These are phyloP conservation scores for Platysternon megacephalum DNA, from an alignment of 2,113 vertebrate genomes.

Conservation along the genomic window DNA sequence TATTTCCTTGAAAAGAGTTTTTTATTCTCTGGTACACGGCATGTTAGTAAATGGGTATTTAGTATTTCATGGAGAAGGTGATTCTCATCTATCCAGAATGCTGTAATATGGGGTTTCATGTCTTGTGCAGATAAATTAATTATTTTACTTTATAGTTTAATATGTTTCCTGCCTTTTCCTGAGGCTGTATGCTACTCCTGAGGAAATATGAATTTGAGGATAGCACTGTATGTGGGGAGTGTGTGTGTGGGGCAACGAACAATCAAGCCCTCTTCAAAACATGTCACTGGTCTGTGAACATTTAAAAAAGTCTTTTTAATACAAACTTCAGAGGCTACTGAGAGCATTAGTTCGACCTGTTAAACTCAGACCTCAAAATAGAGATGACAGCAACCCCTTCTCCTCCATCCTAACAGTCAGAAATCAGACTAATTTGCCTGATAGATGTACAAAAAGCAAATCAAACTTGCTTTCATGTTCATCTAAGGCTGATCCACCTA, in stretches of 20 bases:
- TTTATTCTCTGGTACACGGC: background rate
- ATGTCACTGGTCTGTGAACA: background rate
- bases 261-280: background rate
- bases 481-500: conserved; percentile 17
- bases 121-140: background rate
- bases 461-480: conserved; percentile 12
- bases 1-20: background rate
- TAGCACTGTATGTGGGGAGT: too few species aligned
- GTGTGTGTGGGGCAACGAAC: background rate
- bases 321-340: background rate
- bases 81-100: background rate
- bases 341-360: background rate
- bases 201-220: background rate
- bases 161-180: background rate
- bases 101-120: background rate
- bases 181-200: background rate
- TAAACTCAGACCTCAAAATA: background rate
- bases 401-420: background rate
- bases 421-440: conserved; percentile 1
- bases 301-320: background rate
- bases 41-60: background rate
- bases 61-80: background rate
- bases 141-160: background rate
- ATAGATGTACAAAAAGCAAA: background rate
- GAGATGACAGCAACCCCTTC: background rate